A percentile compares a stretch with the other conserved stretches of the same genome.
Conservation (phyloP, 1,140 invertebrate genomes). For the Polypedilum vanderplanki region DNA sequence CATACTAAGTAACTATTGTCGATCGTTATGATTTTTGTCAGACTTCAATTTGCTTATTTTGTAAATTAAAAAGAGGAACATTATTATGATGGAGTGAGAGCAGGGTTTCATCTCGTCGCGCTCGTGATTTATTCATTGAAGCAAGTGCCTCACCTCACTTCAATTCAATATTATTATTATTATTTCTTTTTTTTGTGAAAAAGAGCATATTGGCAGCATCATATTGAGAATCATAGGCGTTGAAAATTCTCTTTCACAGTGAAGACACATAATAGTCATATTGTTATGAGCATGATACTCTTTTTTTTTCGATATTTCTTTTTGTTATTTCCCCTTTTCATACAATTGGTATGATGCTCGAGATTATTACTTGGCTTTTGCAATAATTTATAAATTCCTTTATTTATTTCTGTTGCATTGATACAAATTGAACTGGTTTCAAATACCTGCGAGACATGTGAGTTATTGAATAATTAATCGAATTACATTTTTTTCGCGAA, state of each 20-base stretch:
- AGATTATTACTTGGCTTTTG: not conserved
- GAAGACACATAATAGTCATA: conserved; percentile 7
- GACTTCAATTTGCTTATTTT: conserved; percentile 19
- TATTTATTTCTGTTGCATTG: not conserved
- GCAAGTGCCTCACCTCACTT: conserved; percentile 15
- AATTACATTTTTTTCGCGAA: not conserved
- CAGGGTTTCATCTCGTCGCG: not conserved
- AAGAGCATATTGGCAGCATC: not conserved
- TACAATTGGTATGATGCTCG: not conserved
- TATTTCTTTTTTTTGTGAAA: not conserved
- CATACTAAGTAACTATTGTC: conserved; percentile 1
- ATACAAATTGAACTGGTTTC: conserved; percentile 15
- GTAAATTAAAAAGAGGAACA: conserved; percentile 14
- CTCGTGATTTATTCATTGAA: conserved; percentile 18
- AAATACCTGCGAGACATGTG: conserved; percentile 3
- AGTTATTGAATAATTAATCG: conserved; percentile 19
- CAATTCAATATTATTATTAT: conserved; percentile 20
- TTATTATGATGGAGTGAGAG: conserved; percentile 5
- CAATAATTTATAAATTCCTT: not conserved
- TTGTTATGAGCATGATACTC: not conserved
- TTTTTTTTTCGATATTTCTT: not conserved
- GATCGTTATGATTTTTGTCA: conserved; percentile 12
- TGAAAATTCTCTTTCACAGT: conserved; percentile 6
- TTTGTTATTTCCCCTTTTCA: not conserved
- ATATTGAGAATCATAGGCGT: conserved; percentile 17